phyloP scores from a whole-genome alignment of 2,888 invertebrate species.

The Clusia tigrina region DNA sequence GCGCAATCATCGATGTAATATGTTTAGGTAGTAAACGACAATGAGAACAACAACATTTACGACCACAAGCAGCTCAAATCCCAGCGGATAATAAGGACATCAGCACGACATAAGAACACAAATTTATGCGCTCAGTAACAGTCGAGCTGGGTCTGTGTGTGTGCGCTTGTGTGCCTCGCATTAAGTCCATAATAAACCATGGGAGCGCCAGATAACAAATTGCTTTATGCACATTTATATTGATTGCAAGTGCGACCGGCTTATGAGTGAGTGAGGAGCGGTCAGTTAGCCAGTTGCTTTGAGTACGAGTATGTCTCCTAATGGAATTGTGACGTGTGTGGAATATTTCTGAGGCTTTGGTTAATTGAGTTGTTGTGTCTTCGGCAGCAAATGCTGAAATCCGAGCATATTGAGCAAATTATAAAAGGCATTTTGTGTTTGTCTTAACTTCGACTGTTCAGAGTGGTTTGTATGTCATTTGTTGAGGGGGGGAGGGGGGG shows the following conservation, averaged over 20 bases:
- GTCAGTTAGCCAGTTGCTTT: neutral
- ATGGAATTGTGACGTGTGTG: neutral
- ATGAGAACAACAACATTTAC: neutral
- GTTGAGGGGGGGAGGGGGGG: too few relatives aligned
- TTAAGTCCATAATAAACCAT: neutral
- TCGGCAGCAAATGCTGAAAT: too few relatives aligned
- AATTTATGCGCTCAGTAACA: conserved; percentile 5
- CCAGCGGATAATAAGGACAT: conserved; percentile 8
- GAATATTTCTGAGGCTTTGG: neutral
- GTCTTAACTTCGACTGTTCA: too few relatives aligned
- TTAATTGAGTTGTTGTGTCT: conserved; percentile 5
- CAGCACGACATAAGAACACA: neutral
- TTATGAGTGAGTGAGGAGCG: neutral
- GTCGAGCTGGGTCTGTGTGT: too few relatives aligned
- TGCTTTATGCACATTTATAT: neutral
- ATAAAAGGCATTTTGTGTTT: too few relatives aligned
- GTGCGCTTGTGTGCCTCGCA: neutral
- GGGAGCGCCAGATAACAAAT: neutral
- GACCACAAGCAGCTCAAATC: neutral
- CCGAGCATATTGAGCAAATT: too few relatives aligned
- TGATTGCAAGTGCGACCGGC: neutral
- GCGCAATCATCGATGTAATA: conserved; percentile 6
- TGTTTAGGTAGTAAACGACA: neutral
- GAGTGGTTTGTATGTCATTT: too few relatives aligned
- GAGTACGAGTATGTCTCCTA: neutral